Evolutionary conservation across 2,888 invertebrate genomes (phyloP).

Genomic region (Timema podura): DNA sequence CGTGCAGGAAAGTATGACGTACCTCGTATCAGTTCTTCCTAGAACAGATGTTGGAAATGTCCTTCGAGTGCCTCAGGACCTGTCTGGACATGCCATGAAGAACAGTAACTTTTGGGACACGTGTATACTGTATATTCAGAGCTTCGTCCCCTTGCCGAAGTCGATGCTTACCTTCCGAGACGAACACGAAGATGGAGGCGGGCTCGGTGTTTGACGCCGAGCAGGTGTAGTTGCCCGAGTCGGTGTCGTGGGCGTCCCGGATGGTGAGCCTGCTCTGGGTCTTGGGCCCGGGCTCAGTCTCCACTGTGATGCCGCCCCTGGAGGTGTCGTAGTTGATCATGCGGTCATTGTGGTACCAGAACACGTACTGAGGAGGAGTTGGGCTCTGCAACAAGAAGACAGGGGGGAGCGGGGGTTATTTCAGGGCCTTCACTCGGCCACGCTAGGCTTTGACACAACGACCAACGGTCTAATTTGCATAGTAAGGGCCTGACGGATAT

Average conservation of each 20-base stretch:
- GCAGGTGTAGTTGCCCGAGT: slow-evolving; percentile 90
- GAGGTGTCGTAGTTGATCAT: slow-evolving; percentile 91
- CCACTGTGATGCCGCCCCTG: slow-evolving; percentile 75
- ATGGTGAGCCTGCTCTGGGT: slow-evolving; percentile 84
- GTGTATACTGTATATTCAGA: too few relatives aligned
- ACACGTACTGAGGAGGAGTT: slow-evolving; percentile 88
- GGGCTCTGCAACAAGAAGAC: slow-evolving; percentile 67
- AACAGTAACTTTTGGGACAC: too few relatives aligned
- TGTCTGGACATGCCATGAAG: too few relatives aligned
- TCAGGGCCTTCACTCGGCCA: too few relatives aligned
- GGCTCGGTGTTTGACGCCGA: slow-evolving; percentile 86
- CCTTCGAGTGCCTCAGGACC: too few relatives aligned
- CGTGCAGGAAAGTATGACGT: too few relatives aligned
- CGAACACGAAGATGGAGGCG: slow-evolving; percentile 84
- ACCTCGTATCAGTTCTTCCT: too few relatives aligned
- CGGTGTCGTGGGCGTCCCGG: slow-evolving; percentile 73
- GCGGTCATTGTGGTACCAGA: slow-evolving; percentile 92
- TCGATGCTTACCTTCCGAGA: slow-evolving; percentile 72
- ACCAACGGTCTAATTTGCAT: too few relatives aligned
- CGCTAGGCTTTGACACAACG: too few relatives aligned
- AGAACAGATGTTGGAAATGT: too few relatives aligned
- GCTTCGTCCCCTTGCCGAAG: background rate
- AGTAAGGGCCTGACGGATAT: too few relatives aligned
- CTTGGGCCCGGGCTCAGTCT: slow-evolving; percentile 77
- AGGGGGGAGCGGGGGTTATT: too few relatives aligned